phyloP scores from a whole-genome alignment of 2,797 vertebrate genomes.

The Botia almorhae region DNA sequence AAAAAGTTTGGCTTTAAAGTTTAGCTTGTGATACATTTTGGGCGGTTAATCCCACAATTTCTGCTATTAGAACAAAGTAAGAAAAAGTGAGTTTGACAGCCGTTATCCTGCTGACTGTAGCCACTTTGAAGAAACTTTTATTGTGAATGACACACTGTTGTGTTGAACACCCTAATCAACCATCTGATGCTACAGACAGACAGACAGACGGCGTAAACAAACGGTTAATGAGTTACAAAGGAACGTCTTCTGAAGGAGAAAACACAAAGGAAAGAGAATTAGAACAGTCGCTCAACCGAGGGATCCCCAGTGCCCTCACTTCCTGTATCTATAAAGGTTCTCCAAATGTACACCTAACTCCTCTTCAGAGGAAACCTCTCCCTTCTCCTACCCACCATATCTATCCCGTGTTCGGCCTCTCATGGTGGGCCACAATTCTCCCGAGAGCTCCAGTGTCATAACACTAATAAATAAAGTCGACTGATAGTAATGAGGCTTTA shows the following conservation, averaged over 20 bases:
- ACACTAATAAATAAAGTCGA: constrained; percentile 37
- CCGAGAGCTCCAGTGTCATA: constrained; percentile 23
- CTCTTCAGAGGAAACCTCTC: not conserved
- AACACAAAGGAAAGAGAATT: not conserved
- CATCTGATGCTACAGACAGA: no score
- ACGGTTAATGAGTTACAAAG: no score
- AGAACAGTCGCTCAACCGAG: no score
- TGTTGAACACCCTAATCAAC: no score
- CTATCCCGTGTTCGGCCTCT: not conserved
- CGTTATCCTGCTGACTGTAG: not conserved
- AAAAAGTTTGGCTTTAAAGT: not conserved
- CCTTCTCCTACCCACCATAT: not conserved
- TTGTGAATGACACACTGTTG: not conserved
- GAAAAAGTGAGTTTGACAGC: not conserved
- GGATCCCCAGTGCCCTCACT: not conserved
- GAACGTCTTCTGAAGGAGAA: no score
- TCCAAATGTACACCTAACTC: not conserved
- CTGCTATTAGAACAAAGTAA: not conserved
- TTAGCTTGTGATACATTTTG: not conserved
- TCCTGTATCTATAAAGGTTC: no score
- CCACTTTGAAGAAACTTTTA: not conserved
- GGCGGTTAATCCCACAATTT: not conserved
- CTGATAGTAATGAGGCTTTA: constrained; percentile 52
- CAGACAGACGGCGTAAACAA: no score
- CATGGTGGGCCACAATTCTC: not conserved